Conservation (phyloP, 2,797 vertebrate genomes). For the Apogon talboti region DNA sequence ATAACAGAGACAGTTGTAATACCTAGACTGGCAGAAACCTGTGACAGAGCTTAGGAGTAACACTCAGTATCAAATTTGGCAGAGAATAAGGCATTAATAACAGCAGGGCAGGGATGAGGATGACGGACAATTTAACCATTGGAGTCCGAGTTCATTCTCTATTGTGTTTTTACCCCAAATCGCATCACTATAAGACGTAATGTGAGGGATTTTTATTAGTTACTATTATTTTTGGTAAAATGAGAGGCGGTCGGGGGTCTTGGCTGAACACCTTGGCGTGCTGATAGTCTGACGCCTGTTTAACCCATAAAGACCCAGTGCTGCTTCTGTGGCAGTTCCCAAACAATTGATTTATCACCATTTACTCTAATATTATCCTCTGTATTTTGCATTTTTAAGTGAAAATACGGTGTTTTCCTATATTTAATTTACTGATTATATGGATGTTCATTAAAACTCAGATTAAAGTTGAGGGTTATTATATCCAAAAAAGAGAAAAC, state of each 20-base stretch:
- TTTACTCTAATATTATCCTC: too few species aligned
- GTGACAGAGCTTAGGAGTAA: conserved; percentile 72
- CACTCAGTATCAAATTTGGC: conserved; percentile 66
- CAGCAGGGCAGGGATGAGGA: conserved; percentile 28
- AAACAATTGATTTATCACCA: too few species aligned
- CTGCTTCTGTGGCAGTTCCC: too few species aligned
- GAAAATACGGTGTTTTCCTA: too few species aligned
- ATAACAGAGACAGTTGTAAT: conserved; percentile 85
- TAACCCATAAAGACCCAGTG: conserved; percentile 14
- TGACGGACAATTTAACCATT: conserved; percentile 19
- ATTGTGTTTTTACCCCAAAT: conserved; percentile 28
- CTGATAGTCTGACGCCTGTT: conserved; percentile 40
- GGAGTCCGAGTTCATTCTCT: conserved; percentile 35
- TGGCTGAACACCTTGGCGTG: conserved; percentile 44
- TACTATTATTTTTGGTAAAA: conserved; percentile 2
- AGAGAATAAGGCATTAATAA: conserved; percentile 54
- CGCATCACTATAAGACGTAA: conserved; percentile 4
- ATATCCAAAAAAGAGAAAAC: too few species aligned
- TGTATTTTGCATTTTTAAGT: too few species aligned
- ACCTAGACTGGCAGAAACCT: conserved; percentile 80
- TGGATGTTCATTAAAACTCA: too few species aligned
- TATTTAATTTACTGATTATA: too few species aligned
- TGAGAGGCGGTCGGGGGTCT: conserved; percentile 15
- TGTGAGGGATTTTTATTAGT: background rate
- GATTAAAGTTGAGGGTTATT: too few species aligned